Conservation (phyloP, 2,113 vertebrate genomes). For the Coreoperca whiteheadi region DNA sequence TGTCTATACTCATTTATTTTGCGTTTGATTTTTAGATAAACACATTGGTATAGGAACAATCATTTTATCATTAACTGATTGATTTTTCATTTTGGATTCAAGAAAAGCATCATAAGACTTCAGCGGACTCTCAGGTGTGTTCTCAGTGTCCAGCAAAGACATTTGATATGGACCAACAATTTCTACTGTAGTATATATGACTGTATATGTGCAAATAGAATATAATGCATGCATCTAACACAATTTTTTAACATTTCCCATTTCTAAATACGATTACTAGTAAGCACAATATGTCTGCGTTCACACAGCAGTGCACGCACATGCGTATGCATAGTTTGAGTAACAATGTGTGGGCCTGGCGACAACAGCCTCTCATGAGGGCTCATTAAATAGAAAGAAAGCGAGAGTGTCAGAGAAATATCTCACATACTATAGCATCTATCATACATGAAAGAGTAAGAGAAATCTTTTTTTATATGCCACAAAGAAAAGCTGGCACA, state of each 20-base stretch:
- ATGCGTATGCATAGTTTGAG: slow-evolving; percentile 17
- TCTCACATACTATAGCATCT: slow-evolving; percentile 24
- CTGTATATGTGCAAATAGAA: background rate
- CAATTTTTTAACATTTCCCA: background rate
- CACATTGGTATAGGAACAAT: background rate
- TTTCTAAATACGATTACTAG: background rate
- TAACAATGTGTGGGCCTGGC: slow-evolving; percentile 26
- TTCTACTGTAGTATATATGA: background rate
- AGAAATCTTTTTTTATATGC: slow-evolving; percentile 20
- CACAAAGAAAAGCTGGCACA: slow-evolving; percentile 33
- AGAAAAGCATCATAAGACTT: background rate
- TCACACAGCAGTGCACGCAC: background rate
- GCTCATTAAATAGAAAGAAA: slow-evolving; percentile 60
- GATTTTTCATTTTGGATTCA: slow-evolving; percentile 18
- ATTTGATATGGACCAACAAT: fast-evolving
- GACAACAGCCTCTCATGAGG: slow-evolving; percentile 52
- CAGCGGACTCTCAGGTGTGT: background rate
- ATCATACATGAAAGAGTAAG: slow-evolving; percentile 42
- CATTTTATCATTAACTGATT: background rate
- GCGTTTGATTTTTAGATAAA: background rate
- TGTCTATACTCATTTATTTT: background rate
- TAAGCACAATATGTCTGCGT: background rate
- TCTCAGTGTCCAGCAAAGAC: background rate
- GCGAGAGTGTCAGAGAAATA: slow-evolving; percentile 24
- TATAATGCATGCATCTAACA: background rate